Evolutionary conservation across 2,113 vertebrate genomes (phyloP).

Genomic region (Rhynchomys soricoides): DNA sequence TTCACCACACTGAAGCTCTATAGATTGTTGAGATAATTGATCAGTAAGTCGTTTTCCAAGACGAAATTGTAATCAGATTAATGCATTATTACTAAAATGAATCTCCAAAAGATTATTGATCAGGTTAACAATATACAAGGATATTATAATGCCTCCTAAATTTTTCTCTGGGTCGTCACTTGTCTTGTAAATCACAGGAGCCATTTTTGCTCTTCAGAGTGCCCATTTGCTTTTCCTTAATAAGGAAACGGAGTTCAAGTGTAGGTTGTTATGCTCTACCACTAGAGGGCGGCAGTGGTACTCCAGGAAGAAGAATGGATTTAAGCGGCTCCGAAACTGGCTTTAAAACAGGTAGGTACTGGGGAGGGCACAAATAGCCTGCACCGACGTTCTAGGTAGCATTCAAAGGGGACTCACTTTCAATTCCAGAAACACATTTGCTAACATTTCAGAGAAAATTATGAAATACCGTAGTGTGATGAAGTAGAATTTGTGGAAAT

Average conservation of each 20-base stretch:
- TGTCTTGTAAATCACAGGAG: neutral
- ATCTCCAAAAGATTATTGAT: neutral
- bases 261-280: neutral
- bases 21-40: neutral
- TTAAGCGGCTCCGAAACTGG: neutral
- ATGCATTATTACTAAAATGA: conserved; percentile 8
- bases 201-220: neutral
- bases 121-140: neutral
- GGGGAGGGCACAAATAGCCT: neutral
- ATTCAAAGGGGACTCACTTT: neutral
- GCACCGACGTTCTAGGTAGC: neutral
- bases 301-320: neutral
- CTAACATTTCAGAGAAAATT: conserved; percentile 7
- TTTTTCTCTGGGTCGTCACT: neutral
- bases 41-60: neutral
- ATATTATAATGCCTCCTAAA: neutral
- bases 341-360: neutral
- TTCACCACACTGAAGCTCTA: neutral
- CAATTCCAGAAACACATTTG: neutral
- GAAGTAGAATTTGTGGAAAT: neutral
- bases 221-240: neutral
- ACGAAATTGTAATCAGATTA: neutral
- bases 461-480: neutral
- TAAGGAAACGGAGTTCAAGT: neutral
- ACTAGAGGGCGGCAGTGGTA: conserved; percentile 65